These are phyloP conservation scores for Alectoris magna DNA, from an alignment of 2,797 vertebrate genomes.

Conservation along the genomic window DNA sequence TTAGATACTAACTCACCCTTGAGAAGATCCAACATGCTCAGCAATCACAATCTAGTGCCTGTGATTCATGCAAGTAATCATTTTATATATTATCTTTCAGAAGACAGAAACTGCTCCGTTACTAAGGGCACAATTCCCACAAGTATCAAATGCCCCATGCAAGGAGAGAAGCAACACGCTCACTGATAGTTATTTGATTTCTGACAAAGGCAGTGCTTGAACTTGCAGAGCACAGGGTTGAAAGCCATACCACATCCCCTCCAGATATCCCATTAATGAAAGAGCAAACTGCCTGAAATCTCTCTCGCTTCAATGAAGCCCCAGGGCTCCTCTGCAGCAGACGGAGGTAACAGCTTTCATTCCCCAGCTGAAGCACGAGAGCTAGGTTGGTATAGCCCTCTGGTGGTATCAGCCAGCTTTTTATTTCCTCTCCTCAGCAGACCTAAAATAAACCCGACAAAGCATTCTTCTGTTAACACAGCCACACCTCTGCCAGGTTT, in stretches of 20 bases:
- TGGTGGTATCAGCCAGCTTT: background rate
- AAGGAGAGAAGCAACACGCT: background rate
- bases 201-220: background rate
- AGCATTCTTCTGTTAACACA: background rate
- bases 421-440: background rate
- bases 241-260: background rate
- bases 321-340: background rate
- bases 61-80: conserved; percentile 20
- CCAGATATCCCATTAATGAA: background rate
- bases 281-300: background rate
- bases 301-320: background rate
- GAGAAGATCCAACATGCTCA: conserved; percentile 52
- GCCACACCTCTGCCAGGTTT: background rate
- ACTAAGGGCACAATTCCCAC: conserved; percentile 16
- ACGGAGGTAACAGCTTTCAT: background rate
- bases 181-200: background rate
- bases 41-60: conserved; percentile 4
- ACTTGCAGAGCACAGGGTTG: background rate
- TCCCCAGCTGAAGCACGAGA: background rate
- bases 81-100: background rate
- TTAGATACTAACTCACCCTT: conserved; percentile 4
- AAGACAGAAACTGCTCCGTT: conserved; percentile 1
- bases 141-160: background rate
- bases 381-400: conserved; percentile 36
- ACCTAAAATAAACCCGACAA: background rate